Evolutionary conservation across 2,113 vertebrate species (phyloP).

Genomic region (Aegypius monachus): DNA sequence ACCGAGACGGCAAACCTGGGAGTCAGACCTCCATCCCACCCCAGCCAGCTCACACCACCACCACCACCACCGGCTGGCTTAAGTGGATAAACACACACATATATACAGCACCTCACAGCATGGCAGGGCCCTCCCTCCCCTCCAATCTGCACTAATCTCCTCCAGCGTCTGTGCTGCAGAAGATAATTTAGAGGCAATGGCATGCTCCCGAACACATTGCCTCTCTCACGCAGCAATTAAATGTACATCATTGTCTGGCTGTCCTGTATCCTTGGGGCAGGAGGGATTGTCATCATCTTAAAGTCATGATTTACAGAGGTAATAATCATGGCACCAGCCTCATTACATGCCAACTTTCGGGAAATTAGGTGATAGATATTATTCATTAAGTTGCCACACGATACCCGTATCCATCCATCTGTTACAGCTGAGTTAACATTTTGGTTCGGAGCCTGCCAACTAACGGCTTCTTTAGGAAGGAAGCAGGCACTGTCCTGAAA

Average conservation of each 20-base stretch:
- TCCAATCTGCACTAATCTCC: slow-evolving; percentile 24
- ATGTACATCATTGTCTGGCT: slow-evolving; percentile 33
- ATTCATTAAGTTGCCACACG: slow-evolving; percentile 64
- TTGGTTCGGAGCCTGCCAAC: background rate
- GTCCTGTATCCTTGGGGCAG: slow-evolving; percentile 45
- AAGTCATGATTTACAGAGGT: slow-evolving; percentile 66
- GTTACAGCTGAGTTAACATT: slow-evolving; percentile 60
- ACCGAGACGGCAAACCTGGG: background rate
- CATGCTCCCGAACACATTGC: background rate
- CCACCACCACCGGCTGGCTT: background rate
- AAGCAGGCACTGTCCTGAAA: background rate
- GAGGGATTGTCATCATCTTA: slow-evolving; percentile 33
- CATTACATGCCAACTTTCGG: slow-evolving; percentile 54
- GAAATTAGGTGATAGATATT: slow-evolving; percentile 70
- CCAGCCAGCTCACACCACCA: background rate
- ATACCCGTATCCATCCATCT: slow-evolving; percentile 56
- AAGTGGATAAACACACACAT: background rate
- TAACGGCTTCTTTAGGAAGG: slow-evolving; percentile 15
- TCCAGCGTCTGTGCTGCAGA: background rate
- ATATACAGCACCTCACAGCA: background rate
- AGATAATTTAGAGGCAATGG: slow-evolving; percentile 29
- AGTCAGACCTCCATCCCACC: background rate
- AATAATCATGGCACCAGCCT: slow-evolving; percentile 61
- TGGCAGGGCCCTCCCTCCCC: background rate
- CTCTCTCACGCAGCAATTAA: slow-evolving; percentile 49